Conservation (phyloP, 1,140 invertebrate species). For the Papilio dardanus region DNA sequence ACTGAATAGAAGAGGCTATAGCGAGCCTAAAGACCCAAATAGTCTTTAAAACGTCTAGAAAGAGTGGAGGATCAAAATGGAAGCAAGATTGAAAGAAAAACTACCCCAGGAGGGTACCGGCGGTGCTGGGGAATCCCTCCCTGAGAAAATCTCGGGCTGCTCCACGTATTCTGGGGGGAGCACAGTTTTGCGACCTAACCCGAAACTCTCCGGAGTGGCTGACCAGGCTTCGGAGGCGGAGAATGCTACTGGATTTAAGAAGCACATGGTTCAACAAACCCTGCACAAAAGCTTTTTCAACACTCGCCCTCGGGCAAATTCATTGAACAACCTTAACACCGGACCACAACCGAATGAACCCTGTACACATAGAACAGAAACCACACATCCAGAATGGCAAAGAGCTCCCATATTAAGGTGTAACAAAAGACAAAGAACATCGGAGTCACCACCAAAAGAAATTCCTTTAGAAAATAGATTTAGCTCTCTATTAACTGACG, state of each 20-base stretch:
- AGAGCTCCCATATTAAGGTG: not conserved
- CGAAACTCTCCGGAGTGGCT: not conserved
- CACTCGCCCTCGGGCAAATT: not conserved
- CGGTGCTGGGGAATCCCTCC: slow-evolving; percentile 29
- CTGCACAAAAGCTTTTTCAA: not conserved
- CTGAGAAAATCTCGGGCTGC: slow-evolving; percentile 9
- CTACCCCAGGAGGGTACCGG: slow-evolving; percentile 37
- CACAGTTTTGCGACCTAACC: slow-evolving; percentile 25
- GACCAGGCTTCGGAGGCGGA: not conserved
- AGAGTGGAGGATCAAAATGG: slow-evolving; percentile 13
- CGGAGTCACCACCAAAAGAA: not conserved
- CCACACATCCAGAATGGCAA: not conserved
- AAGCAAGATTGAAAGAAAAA: slow-evolving; percentile 25
- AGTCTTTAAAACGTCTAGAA: not conserved
- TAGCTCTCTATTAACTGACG: not conserved
- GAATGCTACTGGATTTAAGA: slow-evolving; percentile 8
- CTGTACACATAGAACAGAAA: not conserved
- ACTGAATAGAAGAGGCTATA: not conserved
- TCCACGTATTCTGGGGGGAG: too few relatives aligned
- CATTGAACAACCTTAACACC: not conserved
- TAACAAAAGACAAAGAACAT: not conserved
- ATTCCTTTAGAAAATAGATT: not conserved
- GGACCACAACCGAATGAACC: not conserved
- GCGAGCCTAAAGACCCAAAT: not conserved
- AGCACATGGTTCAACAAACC: slow-evolving; percentile 4